phyloP scores from a whole-genome alignment of 2,113 vertebrate species.

The Nerophis ophidion region DNA sequence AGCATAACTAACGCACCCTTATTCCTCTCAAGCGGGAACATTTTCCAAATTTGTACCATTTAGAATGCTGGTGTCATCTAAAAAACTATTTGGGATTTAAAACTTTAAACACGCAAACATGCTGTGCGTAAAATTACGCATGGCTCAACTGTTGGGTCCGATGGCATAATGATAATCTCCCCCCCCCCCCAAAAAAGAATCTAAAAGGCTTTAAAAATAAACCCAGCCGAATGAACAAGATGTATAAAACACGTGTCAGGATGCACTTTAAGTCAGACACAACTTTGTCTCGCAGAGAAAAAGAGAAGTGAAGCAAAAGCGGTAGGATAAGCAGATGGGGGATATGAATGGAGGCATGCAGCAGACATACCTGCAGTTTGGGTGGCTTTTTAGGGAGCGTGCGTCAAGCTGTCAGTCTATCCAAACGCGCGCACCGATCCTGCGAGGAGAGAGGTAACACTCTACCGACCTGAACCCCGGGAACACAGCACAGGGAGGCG shows the following conservation, averaged over 20 bases:
- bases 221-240: neutral
- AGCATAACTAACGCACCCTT: conserved; percentile 8
- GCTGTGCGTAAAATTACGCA: conserved; percentile 23
- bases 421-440: conserved; percentile 61
- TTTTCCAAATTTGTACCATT: neutral
- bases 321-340: neutral
- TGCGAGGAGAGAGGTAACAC: conserved; percentile 63
- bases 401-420: conserved; percentile 57
- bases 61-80: too few relatives aligned
- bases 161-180: neutral
- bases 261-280: neutral
- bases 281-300: conserved; percentile 16
- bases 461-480: conserved; percentile 61
- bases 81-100: too few relatives aligned
- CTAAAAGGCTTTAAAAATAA: neutral
- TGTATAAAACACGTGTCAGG: neutral
- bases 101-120: too few relatives aligned
- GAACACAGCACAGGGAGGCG: conserved; percentile 53
- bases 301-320: neutral
- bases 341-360: neutral
- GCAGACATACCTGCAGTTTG: conserved; percentile 60
- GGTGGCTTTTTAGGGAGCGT: conserved; percentile 22
- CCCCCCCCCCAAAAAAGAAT: neutral
- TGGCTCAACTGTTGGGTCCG: conserved; percentile 28
- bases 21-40: too few relatives aligned